Base-by-base conservation (phyloP, 2,113 vertebrate species). In the Pteronura brasiliensis region DNA sequence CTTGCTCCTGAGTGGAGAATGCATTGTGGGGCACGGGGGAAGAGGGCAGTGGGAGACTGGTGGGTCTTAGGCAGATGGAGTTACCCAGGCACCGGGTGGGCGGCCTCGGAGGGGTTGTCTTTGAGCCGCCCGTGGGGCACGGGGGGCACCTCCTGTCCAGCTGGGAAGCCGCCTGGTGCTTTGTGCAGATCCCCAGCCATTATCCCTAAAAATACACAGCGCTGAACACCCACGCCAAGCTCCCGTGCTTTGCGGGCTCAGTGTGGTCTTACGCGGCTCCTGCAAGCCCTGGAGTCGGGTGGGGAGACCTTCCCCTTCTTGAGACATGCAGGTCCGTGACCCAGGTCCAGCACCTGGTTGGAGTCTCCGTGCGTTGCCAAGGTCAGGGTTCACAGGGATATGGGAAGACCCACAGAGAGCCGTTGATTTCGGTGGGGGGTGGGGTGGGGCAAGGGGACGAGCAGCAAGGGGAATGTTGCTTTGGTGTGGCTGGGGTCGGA, bases 311-410 rank as follows among this genome's bases (percentile, higher is more conserved):
- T 4, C 7, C 44, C 0, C 4, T 29, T n/a, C 63, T 63, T 29
- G 29, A 44, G 67, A 27, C 6, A 10, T 8, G 44, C 44, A n/a
- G n/a, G 79, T 14, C 44, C 63, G 29, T 13, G 77, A 23, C n/a
- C 11, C 1, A 0, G 57, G 36, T 21, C 27, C 0, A 0, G 36
- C 0, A 1, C 52, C 31, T 36, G 6, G 34, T 25, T 52, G 2
- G 17, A n/a, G 52, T 71, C 61, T 77, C 23, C 0, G 9, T 11
- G 42, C 72, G 12, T 21, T 11, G 34, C 55, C 34, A 34, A 15
- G 85, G 57, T 34, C 9, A 13, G 4, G 0, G 67, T 13, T 34
- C 39, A 8, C 25, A 44, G 36, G 55, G 18, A 13, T 69, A 69
- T 34, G 63, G 63, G 7, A 65, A 65, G 25, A 65, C 12, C 55